Conservation (phyloP, 2,888 invertebrate genomes). For the Leptopilina syphax region DNA sequence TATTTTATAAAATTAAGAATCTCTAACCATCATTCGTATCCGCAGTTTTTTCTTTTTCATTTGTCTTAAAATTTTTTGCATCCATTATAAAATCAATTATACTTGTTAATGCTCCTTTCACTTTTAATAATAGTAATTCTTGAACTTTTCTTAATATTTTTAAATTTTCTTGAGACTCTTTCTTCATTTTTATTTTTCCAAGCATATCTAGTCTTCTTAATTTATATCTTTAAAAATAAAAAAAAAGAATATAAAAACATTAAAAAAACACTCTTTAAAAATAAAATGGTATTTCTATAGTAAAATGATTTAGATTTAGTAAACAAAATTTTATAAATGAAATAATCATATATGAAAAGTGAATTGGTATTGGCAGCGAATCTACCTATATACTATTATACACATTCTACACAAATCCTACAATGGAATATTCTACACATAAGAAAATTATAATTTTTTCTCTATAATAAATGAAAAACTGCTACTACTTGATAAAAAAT, state of each 20-base stretch:
- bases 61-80: slow-evolving; percentile 46
- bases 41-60: slow-evolving; percentile 41
- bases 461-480: too few species aligned
- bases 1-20: too few species aligned
- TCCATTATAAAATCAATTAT: slow-evolving; percentile 77
- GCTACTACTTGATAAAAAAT: too few species aligned
- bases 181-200: slow-evolving; percentile 77
- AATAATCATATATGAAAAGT: too few species aligned
- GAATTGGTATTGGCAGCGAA: too few species aligned
- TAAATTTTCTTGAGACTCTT: slow-evolving; percentile 75
- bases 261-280: background rate
- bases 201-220: slow-evolving; percentile 77
- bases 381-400: too few species aligned
- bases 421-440: too few species aligned
- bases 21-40: slow-evolving; percentile 12
- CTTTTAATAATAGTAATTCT: slow-evolving; percentile 79
- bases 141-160: slow-evolving; percentile 77
- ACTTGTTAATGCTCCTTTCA: slow-evolving; percentile 80
- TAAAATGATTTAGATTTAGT: too few species aligned
- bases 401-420: too few species aligned
- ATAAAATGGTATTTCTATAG: too few species aligned
- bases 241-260: background rate
- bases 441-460: too few species aligned
- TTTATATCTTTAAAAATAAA: slow-evolving; percentile 75
- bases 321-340: too few species aligned